Percentiles rank a stretch among this genome's conserved stretches.
Evolutionary conservation across 2,113 vertebrate genomes (phyloP).

Genomic region (Oplegnathus fasciatus): DNA sequence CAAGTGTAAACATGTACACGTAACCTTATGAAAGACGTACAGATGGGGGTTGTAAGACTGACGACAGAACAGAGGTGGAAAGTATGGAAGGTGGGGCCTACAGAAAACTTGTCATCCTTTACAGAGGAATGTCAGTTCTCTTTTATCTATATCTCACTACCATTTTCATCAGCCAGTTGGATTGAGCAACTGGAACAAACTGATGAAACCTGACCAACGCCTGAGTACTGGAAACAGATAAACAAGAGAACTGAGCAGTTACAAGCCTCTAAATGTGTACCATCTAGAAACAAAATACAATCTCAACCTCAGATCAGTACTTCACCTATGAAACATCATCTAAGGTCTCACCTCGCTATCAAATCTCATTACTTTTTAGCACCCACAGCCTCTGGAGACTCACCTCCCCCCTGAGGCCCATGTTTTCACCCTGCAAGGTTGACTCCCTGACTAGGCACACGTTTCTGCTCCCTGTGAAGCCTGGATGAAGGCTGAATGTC

Average conservation of each 20-base stretch:
- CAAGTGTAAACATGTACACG: slow-evolving; percentile 45
- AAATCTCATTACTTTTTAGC: slow-evolving; percentile 51
- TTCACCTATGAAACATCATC: slow-evolving; percentile 10
- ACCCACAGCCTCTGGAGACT: slow-evolving; percentile 30
- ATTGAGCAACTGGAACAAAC: background rate
- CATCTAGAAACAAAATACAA: slow-evolving; percentile 11
- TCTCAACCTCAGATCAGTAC: slow-evolving; percentile 13
- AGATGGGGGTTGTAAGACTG: slow-evolving; percentile 33
- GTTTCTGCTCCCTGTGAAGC: slow-evolving; percentile 54
- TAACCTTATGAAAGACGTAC: slow-evolving; percentile 30
- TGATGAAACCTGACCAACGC: background rate
- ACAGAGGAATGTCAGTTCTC: background rate
- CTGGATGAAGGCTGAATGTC: slow-evolving; percentile 58
- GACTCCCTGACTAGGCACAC: slow-evolving; percentile 47
- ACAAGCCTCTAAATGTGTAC: background rate
- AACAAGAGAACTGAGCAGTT: background rate
- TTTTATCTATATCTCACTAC: background rate
- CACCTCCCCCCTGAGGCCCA: background rate
- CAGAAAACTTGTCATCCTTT: background rate
- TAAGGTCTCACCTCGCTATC: slow-evolving; percentile 28
- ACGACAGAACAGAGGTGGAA: slow-evolving; percentile 35
- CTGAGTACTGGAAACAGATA: background rate
- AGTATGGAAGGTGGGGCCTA: background rate
- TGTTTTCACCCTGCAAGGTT: slow-evolving; percentile 27
- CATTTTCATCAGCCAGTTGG: slow-evolving; percentile 3